Conservation (phyloP, 2,797 vertebrate genomes). For the Fistularia commersonii region DNA sequence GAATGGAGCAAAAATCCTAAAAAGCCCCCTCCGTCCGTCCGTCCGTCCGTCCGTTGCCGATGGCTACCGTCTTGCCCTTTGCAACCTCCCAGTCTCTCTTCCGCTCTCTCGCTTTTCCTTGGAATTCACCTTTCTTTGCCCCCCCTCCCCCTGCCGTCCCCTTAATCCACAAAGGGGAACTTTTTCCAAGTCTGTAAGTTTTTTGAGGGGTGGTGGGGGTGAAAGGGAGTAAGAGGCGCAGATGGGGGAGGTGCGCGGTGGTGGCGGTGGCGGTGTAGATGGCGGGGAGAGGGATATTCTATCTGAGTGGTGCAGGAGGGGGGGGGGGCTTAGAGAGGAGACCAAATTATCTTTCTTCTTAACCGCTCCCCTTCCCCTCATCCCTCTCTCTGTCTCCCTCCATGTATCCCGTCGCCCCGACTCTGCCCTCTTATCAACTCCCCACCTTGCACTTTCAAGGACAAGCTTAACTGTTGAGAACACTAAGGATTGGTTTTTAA, state of each 20-base stretch:
- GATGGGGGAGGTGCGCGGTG: slow-evolving; percentile 15
- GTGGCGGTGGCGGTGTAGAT: slow-evolving; percentile 7
- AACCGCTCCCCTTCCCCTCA: slow-evolving; percentile 28
- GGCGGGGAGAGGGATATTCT: slow-evolving; percentile 49
- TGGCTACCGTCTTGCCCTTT: slow-evolving; percentile 35
- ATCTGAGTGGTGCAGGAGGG: slow-evolving; percentile 53
- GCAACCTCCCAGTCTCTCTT: neutral
- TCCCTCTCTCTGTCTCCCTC: slow-evolving; percentile 35
- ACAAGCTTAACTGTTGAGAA: slow-evolving; percentile 65
- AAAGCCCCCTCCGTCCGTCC: too few species aligned
- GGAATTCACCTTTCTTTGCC: slow-evolving; percentile 78
- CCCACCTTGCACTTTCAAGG: slow-evolving; percentile 77
- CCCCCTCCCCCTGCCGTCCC: too few species aligned
- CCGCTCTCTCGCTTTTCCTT: slow-evolving; percentile 39
- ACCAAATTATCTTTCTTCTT: slow-evolving; percentile 61
- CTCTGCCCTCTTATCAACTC: slow-evolving; percentile 65
- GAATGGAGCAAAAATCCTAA: too few species aligned
- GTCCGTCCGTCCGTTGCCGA: too few species aligned
- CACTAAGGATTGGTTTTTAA: slow-evolving; percentile 32
- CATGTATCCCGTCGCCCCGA: slow-evolving; percentile 29
- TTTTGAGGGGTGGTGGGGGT: too few species aligned
- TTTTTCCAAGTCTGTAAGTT: slow-evolving; percentile 75
- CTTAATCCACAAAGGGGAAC: slow-evolving; percentile 74
- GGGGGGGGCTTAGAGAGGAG: slow-evolving; percentile 59
- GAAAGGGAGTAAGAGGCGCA: slow-evolving; percentile 30